Evolutionary conservation across 2,888 invertebrate species (phyloP), one percentile per base, ranked within the genome.

Genomic region (Hedya salicella): DNA sequence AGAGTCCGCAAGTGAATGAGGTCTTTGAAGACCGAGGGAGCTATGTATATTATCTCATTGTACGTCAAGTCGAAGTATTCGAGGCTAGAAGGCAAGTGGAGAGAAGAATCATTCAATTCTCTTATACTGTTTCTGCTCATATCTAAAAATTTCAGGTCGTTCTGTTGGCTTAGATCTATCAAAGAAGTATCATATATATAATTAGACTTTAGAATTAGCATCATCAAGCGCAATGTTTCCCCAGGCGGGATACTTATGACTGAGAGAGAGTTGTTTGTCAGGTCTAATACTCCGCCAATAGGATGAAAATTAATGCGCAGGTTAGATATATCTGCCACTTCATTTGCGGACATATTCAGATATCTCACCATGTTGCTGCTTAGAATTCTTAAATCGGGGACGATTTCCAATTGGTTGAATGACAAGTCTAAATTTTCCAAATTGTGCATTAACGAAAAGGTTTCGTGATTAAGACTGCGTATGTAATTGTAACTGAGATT

Each of bases 381-480:
- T 2, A 70, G 72, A 57, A 91, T 83, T 1, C 83, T 78, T 63
- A 81, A 72, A 56, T 82, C 82, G 0, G 89, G 85, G n/a, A 89
- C 82, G 25, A 75, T 74, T 8, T 85, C 77, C 17, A 92, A 73
- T 8, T 53, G 64, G 66, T 92, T 92, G 62, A 80, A 62, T 0
- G 91, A 91, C 42, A 92, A 75, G 74, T 92, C 91, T n/a, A 92
- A 76, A 65, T 86, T 88, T 62, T 88, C 83, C 32, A 92, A 78
- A 65, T 80, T 81, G 6, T 67, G 78, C 89, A 92, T 89, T 0
- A 73, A 74, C 0, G 75, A 77, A 67, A 92, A 92, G 32, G 82
- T 87, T 39, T 82, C 74, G 30, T 78, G 85, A 70, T 85, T 75
- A 19, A 91, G 75, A 8, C 73, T 71, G 0, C 71, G 71, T 11